phyloP scores from a whole-genome alignment of 2,888 invertebrate species.

The Pseudeuparius sepicola region DNA sequence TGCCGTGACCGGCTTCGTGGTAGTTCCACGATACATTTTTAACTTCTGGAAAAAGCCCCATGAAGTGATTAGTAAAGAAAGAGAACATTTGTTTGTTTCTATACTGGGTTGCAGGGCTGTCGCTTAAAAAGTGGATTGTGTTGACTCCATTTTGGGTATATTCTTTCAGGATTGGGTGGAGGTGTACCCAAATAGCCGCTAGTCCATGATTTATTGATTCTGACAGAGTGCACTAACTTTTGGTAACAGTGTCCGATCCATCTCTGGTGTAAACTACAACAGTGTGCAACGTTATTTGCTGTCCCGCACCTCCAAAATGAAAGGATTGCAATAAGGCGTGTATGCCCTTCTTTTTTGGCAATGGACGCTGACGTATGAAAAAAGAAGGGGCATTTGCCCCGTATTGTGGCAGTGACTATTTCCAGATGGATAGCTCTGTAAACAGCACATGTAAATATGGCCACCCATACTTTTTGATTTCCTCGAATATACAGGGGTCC shows the following conservation, averaged over 20 bases:
- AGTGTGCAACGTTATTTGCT: slow-evolving; percentile 7
- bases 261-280: too few relatives aligned
- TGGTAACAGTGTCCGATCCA: too few relatives aligned
- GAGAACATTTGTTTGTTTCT: slow-evolving; percentile 7
- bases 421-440: too few relatives aligned
- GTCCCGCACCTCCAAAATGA: slow-evolving; percentile 8
- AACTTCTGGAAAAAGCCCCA: background rate
- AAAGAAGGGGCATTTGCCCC: too few relatives aligned
- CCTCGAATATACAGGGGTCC: too few relatives aligned
- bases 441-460: too few relatives aligned
- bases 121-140: slow-evolving; percentile 8
- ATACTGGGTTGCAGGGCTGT: slow-evolving; percentile 8
- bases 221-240: slow-evolving; percentile 6
- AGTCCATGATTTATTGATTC: slow-evolving; percentile 1
- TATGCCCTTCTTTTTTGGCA: too few relatives aligned
- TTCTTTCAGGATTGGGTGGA: slow-evolving; percentile 5
- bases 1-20: slow-evolving; percentile 11
- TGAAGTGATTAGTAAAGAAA: background rate
- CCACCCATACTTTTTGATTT: too few relatives aligned
- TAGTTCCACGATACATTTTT: slow-evolving; percentile 9
- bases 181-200: slow-evolving; percentile 4
- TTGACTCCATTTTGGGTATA: background rate
- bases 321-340: too few relatives aligned
- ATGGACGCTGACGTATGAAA: too few relatives aligned
- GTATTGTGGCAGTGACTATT: too few relatives aligned